Base-by-base conservation (phyloP, 2,888 invertebrate genomes). In the Eurois occulta region DNA sequence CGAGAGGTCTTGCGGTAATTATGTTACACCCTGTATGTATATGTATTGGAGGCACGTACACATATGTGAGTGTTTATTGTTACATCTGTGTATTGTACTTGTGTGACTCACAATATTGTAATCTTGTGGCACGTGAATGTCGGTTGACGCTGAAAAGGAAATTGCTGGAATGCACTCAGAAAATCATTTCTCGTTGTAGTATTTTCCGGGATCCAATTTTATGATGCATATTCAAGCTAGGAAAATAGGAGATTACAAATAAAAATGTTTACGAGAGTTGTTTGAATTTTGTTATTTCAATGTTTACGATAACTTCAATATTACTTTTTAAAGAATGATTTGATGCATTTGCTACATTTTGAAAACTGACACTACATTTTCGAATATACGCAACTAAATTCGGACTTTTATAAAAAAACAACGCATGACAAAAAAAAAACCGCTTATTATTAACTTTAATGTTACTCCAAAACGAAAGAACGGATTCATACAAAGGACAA, bases 141-240 rank as follows among this genome's bases (percentile, higher is more conserved):
- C 41, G 67, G 32, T 75, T 76, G 65, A 13, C 43, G 64, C 24
- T 68, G 52, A 60, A 58, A 65, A 71, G 80, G 77, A 84, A 84
- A 86, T 86, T 80, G 77, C 75, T 55, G 67, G 77, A 80, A 80
- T 77, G 84, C 62, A 71, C 60, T 62, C 64, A 62, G 86, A 86
- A 83, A 86, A 75, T 74, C 41, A 83, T 76, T 88, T 86, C 80
- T 70, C 58, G 73, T 77, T 62, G 62, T 73, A 18, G 48, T 68
- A 46, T 68, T 86, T 83, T 74, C 77, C 72, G 24, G 18, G 35
- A 38, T 35, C 41, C 28, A 75, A 71, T 65, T 65, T 72, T 74
- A 32, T 38, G n/a, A 70, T 74, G 48, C 48, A 75, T 18, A 73
- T 65, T 41, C 32, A 52, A 32, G 28, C 18, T 13, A 18, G 11